phyloP scores from a whole-genome alignment of 2,888 invertebrate species.

The Cephus rjabovi region DNA sequence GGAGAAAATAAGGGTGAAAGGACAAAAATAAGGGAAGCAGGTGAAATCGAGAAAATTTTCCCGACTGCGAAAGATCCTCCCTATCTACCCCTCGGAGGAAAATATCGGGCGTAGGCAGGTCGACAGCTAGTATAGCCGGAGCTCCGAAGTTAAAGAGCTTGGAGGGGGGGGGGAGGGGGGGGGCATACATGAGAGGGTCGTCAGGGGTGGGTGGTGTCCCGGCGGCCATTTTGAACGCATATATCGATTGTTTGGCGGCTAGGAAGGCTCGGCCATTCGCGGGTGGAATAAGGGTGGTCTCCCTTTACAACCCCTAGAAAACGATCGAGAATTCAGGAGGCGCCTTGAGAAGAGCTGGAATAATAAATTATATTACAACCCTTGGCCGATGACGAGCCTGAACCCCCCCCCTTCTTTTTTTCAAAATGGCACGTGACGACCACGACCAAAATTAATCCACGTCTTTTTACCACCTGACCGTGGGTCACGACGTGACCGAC shows the following conservation, averaged over 20 bases:
- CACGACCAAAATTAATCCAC: background rate
- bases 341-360: background rate
- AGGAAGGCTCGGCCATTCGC: constrained; percentile 65
- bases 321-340: constrained; percentile 29
- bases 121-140: constrained; percentile 52
- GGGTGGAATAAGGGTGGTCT: constrained; percentile 38
- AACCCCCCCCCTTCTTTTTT: background rate
- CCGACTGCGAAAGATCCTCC: background rate
- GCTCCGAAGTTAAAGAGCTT: constrained; percentile 62
- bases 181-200: constrained; percentile 30
- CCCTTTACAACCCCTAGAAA: constrained; percentile 41
- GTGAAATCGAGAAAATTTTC: constrained; percentile 27
- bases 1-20: constrained; percentile 12
- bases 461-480: background rate
- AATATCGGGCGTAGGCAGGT: constrained; percentile 38
- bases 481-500: background rate
- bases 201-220: constrained; percentile 62
- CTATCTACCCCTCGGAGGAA: background rate
- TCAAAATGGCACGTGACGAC: background rate
- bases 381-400: background rate
- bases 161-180: constrained; percentile 35
- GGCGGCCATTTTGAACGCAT: constrained; percentile 68
- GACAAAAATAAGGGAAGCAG: constrained; percentile 31
- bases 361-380: background rate
- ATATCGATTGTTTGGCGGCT: constrained; percentile 68